Percentiles rank a stretch among this genome's conserved stretches.
phyloP scores from a whole-genome alignment of 2,888 invertebrate species.

The Cyaniris semiargus region DNA sequence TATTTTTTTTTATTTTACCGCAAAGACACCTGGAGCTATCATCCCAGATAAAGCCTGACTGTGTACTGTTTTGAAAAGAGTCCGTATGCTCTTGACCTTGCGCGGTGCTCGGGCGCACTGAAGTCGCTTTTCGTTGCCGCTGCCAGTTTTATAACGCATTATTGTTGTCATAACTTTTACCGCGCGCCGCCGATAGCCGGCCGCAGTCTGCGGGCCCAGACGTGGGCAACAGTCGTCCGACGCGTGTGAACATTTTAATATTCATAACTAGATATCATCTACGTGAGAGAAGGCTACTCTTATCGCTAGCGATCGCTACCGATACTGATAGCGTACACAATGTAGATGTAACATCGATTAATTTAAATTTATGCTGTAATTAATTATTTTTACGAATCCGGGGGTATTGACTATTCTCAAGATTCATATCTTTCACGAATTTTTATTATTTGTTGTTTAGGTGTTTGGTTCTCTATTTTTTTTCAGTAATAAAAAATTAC shows the following conservation, averaged over 20 bases:
- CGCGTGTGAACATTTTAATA: slow-evolving; percentile 30
- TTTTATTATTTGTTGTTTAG: not conserved
- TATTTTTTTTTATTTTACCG: slow-evolving; percentile 46
- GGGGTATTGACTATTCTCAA: no score
- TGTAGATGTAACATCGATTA: not conserved
- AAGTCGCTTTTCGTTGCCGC: slow-evolving; percentile 67
- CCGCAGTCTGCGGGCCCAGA: slow-evolving; percentile 37
- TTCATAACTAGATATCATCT: slow-evolving; percentile 4
- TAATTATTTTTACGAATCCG: no score
- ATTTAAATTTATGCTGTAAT: not conserved
- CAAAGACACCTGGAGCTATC: slow-evolving; percentile 53
- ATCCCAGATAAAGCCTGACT: slow-evolving; percentile 56
- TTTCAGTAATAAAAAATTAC: not conserved
- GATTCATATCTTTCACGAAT: not conserved
- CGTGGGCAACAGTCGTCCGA: slow-evolving; percentile 36
- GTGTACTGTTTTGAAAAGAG: slow-evolving; percentile 69
- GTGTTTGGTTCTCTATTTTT: not conserved
- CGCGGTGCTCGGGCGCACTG: slow-evolving; percentile 66
- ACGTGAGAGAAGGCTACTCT: not conserved
- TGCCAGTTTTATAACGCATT: slow-evolving; percentile 73
- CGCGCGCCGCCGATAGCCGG: slow-evolving; percentile 42
- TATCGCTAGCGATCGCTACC: not conserved
- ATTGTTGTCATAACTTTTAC: slow-evolving; percentile 76
- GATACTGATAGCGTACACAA: not conserved
- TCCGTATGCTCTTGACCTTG: slow-evolving; percentile 74